Conservation (phyloP, 2,113 vertebrate genomes). For the Mionectes macconnelli region DNA sequence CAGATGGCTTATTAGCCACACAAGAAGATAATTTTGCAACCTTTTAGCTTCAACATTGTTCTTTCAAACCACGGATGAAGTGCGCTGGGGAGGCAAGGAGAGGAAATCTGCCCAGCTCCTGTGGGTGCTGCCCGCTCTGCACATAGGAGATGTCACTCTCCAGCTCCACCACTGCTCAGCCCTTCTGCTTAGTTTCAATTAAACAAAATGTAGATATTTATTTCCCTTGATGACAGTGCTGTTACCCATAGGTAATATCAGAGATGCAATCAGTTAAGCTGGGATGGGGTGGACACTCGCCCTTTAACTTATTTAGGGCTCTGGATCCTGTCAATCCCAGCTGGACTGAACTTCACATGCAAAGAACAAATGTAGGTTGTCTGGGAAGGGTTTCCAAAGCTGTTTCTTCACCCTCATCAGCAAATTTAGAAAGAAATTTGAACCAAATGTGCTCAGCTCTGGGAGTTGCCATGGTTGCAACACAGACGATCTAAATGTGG, state of each 20-base stretch:
- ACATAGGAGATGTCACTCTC: not conserved
- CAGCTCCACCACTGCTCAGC: not conserved
- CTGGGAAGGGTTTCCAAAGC: slow-evolving; percentile 56
- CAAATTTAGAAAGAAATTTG: slow-evolving; percentile 78
- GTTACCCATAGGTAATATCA: not conserved
- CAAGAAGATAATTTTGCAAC: not conserved
- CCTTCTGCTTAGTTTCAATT: not conserved
- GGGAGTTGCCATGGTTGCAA: slow-evolving; percentile 76
- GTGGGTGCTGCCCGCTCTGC: not conserved
- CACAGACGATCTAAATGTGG: slow-evolving; percentile 79
- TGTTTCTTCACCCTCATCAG: slow-evolving; percentile 71
- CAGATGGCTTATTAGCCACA: not conserved
- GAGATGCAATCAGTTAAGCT: not conserved
- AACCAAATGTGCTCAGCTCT: slow-evolving; percentile 54
- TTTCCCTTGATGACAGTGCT: not conserved
- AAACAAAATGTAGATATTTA: not conserved
- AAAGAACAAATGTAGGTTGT: slow-evolving; percentile 57
- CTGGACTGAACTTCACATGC: not conserved
- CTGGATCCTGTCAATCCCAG: not conserved
- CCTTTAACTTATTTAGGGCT: not conserved
- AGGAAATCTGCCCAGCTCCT: not conserved
- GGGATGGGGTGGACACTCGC: not conserved
- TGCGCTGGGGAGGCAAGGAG: not conserved
- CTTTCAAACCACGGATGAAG: not conserved
- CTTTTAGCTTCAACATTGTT: not conserved